Evolutionary conservation across 2,888 invertebrate genomes (phyloP).

Genomic region (Helicoverpa assulta): DNA sequence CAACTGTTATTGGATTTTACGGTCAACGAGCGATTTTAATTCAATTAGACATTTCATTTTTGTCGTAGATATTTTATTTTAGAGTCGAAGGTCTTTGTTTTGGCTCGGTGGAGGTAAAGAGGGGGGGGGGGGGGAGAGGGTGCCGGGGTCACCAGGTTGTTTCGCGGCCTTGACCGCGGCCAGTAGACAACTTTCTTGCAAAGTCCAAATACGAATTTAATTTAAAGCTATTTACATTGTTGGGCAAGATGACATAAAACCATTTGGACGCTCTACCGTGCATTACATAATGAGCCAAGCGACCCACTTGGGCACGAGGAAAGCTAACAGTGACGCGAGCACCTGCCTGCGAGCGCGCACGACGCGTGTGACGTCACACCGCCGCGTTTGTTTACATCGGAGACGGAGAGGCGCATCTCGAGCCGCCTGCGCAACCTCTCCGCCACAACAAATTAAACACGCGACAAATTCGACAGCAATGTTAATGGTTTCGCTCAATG

Average conservation of each 20-base stretch:
- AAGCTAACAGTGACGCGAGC: constrained; percentile 14
- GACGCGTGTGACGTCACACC: constrained; percentile 20
- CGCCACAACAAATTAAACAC: constrained; percentile 12
- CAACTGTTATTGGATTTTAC: constrained; percentile 19
- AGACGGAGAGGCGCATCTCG: background rate
- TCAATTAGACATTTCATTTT: constrained; percentile 38
- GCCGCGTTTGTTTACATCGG: constrained; percentile 49
- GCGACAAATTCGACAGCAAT: constrained; percentile 14
- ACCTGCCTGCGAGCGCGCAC: constrained; percentile 11
- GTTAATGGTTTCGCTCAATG: constrained; percentile 63
- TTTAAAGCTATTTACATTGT: constrained; percentile 23
- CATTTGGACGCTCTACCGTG: constrained; percentile 31
- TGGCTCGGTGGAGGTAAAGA: background rate
- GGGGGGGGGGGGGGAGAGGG: constrained; percentile 1
- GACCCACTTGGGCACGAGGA: constrained; percentile 48
- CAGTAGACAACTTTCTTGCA: constrained; percentile 15
- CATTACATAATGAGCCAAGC: constrained; percentile 48
- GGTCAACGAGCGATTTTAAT: constrained; percentile 35
- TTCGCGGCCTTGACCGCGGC: constrained; percentile 46
- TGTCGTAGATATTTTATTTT: constrained; percentile 20
- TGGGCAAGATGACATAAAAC: constrained; percentile 42
- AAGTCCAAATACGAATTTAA: constrained; percentile 1
- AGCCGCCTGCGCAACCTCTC: background rate
- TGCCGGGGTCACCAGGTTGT: constrained; percentile 9
- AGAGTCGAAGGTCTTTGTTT: constrained; percentile 27